These are phyloP conservation scores for Malthinus seriepunctatus DNA, from an alignment of 2,888 invertebrate species.

Conservation along the genomic window DNA sequence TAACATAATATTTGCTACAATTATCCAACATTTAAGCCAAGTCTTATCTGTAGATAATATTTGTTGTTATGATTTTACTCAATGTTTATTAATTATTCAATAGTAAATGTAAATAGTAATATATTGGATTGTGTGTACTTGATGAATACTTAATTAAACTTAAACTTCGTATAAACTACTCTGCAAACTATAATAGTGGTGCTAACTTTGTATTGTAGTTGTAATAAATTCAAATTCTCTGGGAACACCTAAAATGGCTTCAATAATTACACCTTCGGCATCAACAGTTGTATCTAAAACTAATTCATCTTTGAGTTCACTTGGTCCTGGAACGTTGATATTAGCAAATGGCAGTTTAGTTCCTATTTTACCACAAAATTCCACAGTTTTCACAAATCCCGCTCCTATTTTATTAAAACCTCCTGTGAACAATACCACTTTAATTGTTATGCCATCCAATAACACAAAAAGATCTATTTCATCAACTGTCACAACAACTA, in stretches of 20 bases:
- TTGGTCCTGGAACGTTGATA: conserved; percentile 52
- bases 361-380: conserved; percentile 45
- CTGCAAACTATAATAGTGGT: neutral
- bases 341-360: conserved; percentile 50
- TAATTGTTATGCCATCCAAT: conserved; percentile 28
- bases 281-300: conserved; percentile 27
- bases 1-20: too few relatives aligned
- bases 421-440: conserved; percentile 30
- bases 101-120: too few relatives aligned
- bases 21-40: too few relatives aligned
- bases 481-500: conserved; percentile 20
- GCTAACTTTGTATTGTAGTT: conserved; percentile 34
- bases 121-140: too few relatives aligned
- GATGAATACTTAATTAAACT: too few relatives aligned
- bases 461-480: conserved; percentile 22
- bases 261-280: conserved; percentile 37
- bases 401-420: conserved; percentile 35
- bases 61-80: too few relatives aligned
- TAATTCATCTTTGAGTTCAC: conserved; percentile 36
- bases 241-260: conserved; percentile 44
- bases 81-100: too few relatives aligned
- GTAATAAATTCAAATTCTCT: conserved; percentile 44
- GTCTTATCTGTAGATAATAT: too few relatives aligned
- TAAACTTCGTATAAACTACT: too few relatives aligned
- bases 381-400: conserved; percentile 37